Conservation (phyloP, 2,113 vertebrate species). For the Amazona vittata region DNA sequence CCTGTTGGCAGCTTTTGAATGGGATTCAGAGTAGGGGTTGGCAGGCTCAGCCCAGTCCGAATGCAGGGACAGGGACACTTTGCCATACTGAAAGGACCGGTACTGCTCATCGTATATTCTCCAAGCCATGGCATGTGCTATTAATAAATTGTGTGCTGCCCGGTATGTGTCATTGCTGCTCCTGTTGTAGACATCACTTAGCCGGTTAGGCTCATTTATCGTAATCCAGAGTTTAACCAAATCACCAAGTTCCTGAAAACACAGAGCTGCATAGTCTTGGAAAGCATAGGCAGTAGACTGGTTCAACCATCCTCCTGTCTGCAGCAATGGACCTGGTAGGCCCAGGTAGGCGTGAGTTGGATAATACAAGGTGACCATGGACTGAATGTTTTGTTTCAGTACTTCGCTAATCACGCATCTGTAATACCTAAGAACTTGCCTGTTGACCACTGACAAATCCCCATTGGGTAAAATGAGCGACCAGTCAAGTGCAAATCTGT, state of each 20-base stretch:
- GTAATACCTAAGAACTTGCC: slow-evolving; percentile 87
- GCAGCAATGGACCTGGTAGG: slow-evolving; percentile 79
- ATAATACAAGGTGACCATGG: slow-evolving; percentile 87
- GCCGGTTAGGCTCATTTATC: slow-evolving; percentile 91
- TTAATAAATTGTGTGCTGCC: slow-evolving; percentile 85
- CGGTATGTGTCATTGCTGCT: slow-evolving; percentile 75
- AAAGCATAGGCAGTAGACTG: slow-evolving; percentile 81
- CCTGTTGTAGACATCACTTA: slow-evolving; percentile 79
- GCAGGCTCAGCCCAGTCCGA: slow-evolving; percentile 93
- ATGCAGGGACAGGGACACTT: slow-evolving; percentile 88
- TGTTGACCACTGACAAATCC: slow-evolving; percentile 77
- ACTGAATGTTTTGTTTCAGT: slow-evolving; percentile 76
- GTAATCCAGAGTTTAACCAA: slow-evolving; percentile 93
- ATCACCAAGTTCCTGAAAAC: slow-evolving; percentile 86
- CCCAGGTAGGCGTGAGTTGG: slow-evolving; percentile 83
- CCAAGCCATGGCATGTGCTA: slow-evolving; percentile 90
- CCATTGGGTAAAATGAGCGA: slow-evolving; percentile 87
- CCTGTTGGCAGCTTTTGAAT: slow-evolving; percentile 79
- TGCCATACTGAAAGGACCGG: slow-evolving; percentile 70
- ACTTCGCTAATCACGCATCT: slow-evolving; percentile 86
- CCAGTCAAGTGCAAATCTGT: slow-evolving; percentile 94
- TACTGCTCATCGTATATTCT: slow-evolving; percentile 79
- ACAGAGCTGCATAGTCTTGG: slow-evolving; percentile 83
- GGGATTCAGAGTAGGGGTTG: slow-evolving; percentile 84
- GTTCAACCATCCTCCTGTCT: slow-evolving; percentile 88